A percentile compares a stretch with the other conserved stretches of the same genome.
phyloP scores from a whole-genome alignment of 23 tunicate species.

The Aplidium turbinatum region DNA sequence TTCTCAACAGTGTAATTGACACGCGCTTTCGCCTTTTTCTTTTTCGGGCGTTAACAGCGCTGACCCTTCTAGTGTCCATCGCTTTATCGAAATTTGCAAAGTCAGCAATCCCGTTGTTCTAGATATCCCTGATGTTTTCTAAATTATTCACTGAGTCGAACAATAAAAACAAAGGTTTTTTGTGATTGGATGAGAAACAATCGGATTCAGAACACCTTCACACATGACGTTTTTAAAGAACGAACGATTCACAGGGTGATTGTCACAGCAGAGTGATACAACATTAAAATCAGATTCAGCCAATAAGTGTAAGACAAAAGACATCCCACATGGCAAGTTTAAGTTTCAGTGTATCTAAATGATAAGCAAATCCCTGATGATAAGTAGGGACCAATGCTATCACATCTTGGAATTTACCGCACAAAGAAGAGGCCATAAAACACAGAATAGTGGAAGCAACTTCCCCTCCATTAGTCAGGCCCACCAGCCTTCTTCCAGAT shows the following conservation, averaged over 20 bases:
- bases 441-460: constrained; percentile 23
- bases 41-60: no score
- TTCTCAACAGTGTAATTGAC: no score
- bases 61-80: no score
- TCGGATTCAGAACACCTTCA: constrained; percentile 12
- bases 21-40: no score
- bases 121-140: no score
- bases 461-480: constrained; percentile 6
- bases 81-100: no score
- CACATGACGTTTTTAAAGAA: constrained; percentile 7
- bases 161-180: constrained; percentile 20
- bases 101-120: no score
- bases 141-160: constrained; percentile 20
- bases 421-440: constrained; percentile 14
- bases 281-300: not conserved
- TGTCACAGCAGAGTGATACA: constrained; percentile 9
- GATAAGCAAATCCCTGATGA: no score
- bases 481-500: constrained; percentile 17
- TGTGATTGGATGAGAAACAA: constrained; percentile 13
- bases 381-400: constrained; percentile 16
- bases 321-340: constrained; percentile 20
- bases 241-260: constrained; percentile 8
- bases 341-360: constrained; percentile 3
- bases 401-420: constrained; percentile 22
- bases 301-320: constrained; percentile 11